Conservation (phyloP, 2,888 invertebrate genomes). For the Sturmia bella region DNA sequence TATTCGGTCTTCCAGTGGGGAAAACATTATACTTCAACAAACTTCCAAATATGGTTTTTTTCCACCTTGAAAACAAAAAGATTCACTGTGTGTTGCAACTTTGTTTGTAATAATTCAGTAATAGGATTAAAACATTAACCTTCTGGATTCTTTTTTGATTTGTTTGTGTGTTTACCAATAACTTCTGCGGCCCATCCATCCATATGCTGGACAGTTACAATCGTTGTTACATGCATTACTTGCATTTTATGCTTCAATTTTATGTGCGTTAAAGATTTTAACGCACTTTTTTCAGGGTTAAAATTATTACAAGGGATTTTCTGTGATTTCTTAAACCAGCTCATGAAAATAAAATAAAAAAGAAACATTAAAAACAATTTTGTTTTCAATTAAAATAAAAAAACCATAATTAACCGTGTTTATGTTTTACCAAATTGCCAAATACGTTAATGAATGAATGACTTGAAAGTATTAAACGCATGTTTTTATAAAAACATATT, state of each 20-base stretch:
- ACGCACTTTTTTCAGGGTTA: constrained; percentile 46
- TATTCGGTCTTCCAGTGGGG: no score
- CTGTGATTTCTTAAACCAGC: not conserved
- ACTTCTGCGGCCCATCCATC: not conserved
- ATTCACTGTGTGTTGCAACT: not conserved
- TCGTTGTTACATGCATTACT: constrained; percentile 28
- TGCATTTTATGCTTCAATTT: constrained; percentile 38
- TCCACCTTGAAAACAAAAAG: no score
- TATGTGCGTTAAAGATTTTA: constrained; percentile 1
- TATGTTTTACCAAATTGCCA: constrained; percentile 29
- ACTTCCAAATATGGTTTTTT: no score
- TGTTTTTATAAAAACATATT: constrained; percentile 2
- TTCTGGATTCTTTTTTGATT: constrained; percentile 7
- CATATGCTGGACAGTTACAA: not conserved
- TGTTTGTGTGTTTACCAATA: not conserved
- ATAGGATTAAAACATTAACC: constrained; percentile 14
- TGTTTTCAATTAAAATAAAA: constrained; percentile 4
- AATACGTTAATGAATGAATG: constrained; percentile 1
- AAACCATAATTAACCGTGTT: not conserved
- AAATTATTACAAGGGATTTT: not conserved
- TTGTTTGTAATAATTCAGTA: not conserved
- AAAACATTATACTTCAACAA: no score
- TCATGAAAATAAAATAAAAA: constrained; percentile 29
- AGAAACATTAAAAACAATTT: not conserved
- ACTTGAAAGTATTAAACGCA: not conserved